phyloP scores from a whole-genome alignment of 1,140 invertebrate genomes.

The Macrobrachium rosenbergii region DNA sequence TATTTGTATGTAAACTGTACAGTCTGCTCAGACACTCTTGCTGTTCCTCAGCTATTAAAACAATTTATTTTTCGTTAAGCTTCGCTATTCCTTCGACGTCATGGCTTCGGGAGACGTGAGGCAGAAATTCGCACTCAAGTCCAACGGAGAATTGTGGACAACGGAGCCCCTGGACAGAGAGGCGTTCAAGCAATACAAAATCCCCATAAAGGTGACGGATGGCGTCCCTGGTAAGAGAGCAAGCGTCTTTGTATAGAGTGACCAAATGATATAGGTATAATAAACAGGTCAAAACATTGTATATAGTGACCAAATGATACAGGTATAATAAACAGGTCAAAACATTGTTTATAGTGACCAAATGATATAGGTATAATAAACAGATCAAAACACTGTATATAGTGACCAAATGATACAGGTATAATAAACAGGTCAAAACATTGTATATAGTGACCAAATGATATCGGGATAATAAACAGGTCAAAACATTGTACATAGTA shows the following conservation, averaged over 20 bases:
- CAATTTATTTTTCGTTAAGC: no score
- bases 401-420: no score
- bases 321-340: no score
- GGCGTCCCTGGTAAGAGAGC: conserved; percentile 15
- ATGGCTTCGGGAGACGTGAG: conserved; percentile 25
- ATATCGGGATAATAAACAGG: no score
- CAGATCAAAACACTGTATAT: no score
- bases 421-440: no score
- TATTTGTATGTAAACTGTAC: background rate
- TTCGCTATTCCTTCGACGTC: conserved; percentile 26
- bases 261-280: no score
- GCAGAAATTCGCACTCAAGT: conserved; percentile 33
- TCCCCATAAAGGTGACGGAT: conserved; percentile 41
- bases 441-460: no score
- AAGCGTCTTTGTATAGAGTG: background rate
- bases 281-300: background rate
- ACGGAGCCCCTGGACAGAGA: conserved; percentile 31
- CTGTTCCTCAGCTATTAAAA: background rate
- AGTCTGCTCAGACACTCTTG: background rate
- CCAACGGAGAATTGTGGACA: conserved; percentile 40
- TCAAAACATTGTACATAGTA: no score
- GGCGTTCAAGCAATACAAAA: conserved; percentile 16
- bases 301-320: no score
- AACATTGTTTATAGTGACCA: no score
- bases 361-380: no score